Evolutionary conservation across 2,797 vertebrate genomes (phyloP), one percentile per base, ranked within the genome.

Genomic region (Parauchenoglanis ngamensis): DNA sequence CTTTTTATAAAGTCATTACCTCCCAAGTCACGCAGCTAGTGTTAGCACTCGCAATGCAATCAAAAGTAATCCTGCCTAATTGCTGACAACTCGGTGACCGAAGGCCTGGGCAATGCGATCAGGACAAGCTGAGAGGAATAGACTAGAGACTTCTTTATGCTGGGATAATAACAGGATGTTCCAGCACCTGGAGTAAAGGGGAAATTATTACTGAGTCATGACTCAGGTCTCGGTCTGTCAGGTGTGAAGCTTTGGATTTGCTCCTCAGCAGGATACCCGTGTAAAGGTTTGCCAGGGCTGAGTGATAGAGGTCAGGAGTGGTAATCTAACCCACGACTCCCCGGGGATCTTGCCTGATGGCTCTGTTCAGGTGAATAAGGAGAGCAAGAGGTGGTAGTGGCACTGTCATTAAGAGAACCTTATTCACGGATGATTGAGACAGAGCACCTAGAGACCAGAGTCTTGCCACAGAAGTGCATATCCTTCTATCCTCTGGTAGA

Each of bases 361-460:
- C 93, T 94, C 93, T 90, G 94, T 95, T 94, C 91, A 93, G 94
- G 94, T 94, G 94, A 95, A 95, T 94, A 92, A 92, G 93, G 92
- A 94, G 93, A 92, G 92, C 65, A 92, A 87, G 92, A 94, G 93
- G 92, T 94, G 94, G 93, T 77, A 61, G 88, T 23, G 68, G 82
- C 78, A 76, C 40, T 77, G 82, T 81, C 78, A 61, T 87, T 94
- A 89, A 86, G 79, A 82, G 46, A 84, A 81, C 86, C 89, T 82
- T 89, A 81, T 87, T 86, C 88, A 49, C 72, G 28, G 78, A 90
- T 89, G 87, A 90, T 88, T 85, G 89, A 72, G 75, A 80, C 84
- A 13, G 80, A 84, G 84, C 63, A 57, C 61, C 28, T 72, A 25
- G 28, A 88, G 77, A 86, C 59, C 68, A 35, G 17, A 31, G 59